These are phyloP conservation scores for Zelostemma sp. DNA, from an alignment of 1,140 invertebrate genomes.

Conservation along the genomic window DNA sequence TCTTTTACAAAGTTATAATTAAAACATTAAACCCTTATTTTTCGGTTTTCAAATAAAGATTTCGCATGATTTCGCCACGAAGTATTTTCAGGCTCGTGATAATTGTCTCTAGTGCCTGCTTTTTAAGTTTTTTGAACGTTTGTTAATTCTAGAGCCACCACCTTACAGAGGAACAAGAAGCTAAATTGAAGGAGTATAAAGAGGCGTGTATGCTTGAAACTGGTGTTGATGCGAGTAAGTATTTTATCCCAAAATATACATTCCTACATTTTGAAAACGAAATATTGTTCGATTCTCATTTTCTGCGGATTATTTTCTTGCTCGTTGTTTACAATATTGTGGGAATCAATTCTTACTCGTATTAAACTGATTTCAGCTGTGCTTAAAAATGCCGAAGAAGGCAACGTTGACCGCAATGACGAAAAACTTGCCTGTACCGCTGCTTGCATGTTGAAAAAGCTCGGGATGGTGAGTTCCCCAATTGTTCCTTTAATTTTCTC, in stretches of 20 bases:
- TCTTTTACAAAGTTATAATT: constrained; percentile 5
- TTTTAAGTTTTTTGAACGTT: too few relatives aligned
- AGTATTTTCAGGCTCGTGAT: too few relatives aligned
- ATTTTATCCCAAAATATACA: too few relatives aligned
- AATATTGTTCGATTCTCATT: too few relatives aligned
- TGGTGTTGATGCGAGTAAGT: constrained; percentile 50
- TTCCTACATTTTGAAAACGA: too few relatives aligned
- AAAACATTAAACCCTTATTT: constrained; percentile 4
- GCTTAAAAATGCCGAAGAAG: constrained; percentile 40
- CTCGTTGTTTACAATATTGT: too few relatives aligned
- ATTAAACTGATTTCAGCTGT: too few relatives aligned
- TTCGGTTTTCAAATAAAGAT: constrained; percentile 13
- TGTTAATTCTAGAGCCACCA: too few relatives aligned
- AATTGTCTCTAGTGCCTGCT: too few relatives aligned
- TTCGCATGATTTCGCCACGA: constrained; percentile 37
- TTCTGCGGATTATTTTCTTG: too few relatives aligned
- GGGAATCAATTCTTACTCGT: too few relatives aligned
- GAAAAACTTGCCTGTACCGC: constrained; percentile 48
- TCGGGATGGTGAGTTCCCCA: constrained; percentile 49
- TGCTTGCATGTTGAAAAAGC: constrained; percentile 48
- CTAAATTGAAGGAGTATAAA: constrained; percentile 43
- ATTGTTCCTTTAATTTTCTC: too few relatives aligned
- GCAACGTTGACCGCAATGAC: constrained; percentile 26
- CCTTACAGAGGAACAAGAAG: constrained; percentile 52
- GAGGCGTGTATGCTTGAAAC: constrained; percentile 43